These are phyloP conservation scores for Myotis pilosus DNA, from an alignment of 2,797 vertebrate species.

Conservation along the genomic window DNA sequence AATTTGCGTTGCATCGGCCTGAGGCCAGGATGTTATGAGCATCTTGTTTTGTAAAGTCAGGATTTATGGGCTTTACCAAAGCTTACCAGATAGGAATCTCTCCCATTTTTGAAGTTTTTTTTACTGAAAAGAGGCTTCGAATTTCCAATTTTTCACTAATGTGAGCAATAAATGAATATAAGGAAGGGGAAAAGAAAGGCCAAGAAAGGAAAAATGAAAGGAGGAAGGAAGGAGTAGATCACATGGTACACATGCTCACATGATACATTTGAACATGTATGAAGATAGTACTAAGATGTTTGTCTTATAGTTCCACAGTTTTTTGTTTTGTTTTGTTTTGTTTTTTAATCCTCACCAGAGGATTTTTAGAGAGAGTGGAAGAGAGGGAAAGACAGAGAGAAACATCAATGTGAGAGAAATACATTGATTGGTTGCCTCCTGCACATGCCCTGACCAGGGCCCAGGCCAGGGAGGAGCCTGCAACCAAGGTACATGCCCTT, in stretches of 20 bases:
- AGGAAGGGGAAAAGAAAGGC: neutral
- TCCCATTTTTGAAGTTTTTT: neutral
- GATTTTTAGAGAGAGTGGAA: no score
- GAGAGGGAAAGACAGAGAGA: no score
- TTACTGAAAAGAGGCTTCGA: neutral
- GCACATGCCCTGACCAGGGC: no score
- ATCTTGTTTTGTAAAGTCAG: neutral
- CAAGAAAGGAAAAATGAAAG: no score
- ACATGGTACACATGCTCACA: no score
- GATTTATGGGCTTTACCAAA: neutral
- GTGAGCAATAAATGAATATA: neutral
- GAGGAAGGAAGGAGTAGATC: neutral
- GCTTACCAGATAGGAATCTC: neutral
- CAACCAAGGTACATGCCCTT: no score
- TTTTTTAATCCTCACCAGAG: no score
- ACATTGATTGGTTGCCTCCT: no score
- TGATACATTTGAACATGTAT: neutral
- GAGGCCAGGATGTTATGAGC: neutral
- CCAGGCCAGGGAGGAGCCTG: no score
- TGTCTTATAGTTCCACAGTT: no score
- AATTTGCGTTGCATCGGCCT: neutral
- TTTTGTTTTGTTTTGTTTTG: no score
- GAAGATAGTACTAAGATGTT: neutral
- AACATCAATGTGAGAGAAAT: no score
- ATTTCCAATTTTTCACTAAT: neutral